Evolutionary conservation across 2,113 vertebrate genomes (phyloP), one percentile per base, ranked within the genome.

Genomic region (Nibea coibor): DNA sequence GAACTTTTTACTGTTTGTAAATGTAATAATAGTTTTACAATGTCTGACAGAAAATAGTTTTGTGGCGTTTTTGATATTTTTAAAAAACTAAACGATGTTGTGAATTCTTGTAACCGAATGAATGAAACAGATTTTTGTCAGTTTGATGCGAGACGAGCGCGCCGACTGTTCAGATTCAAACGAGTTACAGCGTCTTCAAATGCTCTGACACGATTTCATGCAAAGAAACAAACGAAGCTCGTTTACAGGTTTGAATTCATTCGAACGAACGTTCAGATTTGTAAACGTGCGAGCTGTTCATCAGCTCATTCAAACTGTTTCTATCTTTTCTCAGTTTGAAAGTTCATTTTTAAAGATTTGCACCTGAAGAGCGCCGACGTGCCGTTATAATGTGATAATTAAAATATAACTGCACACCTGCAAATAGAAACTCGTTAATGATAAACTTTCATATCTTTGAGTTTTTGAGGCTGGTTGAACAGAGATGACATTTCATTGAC

Each of bases 21-120:
- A 93, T 93, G 93, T 94, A 93, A 74, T 93, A 93, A 86, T 94
- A 93, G 94, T 93, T 95, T 94, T 94, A 92, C 92, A 88, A 87
- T 88, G 84, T 92, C 76, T 68, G 75, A 87, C 75, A 88, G 80
- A 89, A 78, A 80, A 72, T 92, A 93, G 89, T 91, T 94, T 92
- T 92, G 91, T 94, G 92, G 82, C 84, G 87, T 93, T 94, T 93
- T 94, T 92, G 75, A 93, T 92, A 93, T 94, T 93, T 89, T 87
- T 68, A 51, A 75, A 83, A 81, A 76, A 64, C 35, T 72, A 89
- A 70, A 85, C 83, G 47, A 77, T 71, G 74, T 83, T 83, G 84
- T 89, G 81, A 80, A 82, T 64, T 88, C 77, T 78, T 88, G 61
- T 83, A 84, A 83, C 14, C 58, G 70, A 81, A 83, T 65, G 28